These are phyloP conservation scores for Nycticebus coucang DNA, from an alignment of 2,113 vertebrate species.

Conservation along the genomic window DNA sequence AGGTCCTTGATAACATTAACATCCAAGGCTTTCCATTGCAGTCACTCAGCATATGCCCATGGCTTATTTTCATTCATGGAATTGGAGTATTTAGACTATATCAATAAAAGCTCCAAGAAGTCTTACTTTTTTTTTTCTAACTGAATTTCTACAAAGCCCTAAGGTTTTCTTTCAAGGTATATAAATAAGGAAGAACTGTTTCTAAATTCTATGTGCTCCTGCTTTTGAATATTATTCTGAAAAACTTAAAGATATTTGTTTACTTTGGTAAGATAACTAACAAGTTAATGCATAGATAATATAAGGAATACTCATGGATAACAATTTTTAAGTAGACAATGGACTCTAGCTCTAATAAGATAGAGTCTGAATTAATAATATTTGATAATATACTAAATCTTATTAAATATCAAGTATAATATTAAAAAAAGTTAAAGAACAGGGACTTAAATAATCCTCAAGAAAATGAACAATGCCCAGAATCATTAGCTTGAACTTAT, in stretches of 20 bases:
- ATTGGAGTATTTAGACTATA: not conserved
- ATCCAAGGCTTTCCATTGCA: not conserved
- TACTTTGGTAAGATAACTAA: not conserved
- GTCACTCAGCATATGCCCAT: not conserved
- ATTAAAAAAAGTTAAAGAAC: not conserved
- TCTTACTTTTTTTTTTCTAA: not conserved
- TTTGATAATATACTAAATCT: not conserved
- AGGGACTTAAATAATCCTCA: not conserved
- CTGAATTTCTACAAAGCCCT: not conserved
- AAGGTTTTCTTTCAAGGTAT: not conserved
- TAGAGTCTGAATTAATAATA: not conserved
- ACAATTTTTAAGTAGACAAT: not conserved
- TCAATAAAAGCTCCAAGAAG: not conserved
- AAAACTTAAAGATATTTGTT: not conserved
- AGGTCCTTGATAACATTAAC: not conserved
- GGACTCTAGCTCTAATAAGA: not conserved
- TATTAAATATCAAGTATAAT: not conserved
- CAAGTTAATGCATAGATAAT: not conserved
- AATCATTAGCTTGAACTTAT: not conserved
- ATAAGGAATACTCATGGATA: not conserved
- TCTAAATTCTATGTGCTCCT: not conserved
- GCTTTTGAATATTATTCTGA: not conserved
- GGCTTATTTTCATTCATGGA: not conserved
- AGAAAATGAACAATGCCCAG: not conserved
- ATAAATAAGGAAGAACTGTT: not conserved